Evolutionary conservation across 2,113 vertebrate genomes (phyloP), one percentile per base, ranked within the genome.

Genomic region (Stigmatopora argus): DNA sequence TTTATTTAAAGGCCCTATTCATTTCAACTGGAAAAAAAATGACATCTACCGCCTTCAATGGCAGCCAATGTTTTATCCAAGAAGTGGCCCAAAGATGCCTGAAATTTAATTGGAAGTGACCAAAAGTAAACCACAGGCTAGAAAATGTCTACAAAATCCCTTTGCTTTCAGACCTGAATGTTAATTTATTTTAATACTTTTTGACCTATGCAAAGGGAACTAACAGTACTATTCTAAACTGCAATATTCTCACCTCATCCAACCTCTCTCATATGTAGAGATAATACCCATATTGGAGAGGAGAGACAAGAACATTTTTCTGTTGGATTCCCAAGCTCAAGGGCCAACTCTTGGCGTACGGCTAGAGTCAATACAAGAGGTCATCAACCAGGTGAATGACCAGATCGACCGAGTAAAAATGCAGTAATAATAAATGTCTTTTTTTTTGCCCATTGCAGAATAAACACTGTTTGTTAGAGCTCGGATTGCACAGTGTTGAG

Each of bases 381-480:
- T 90, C 63, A 87, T 92, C 51, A 80, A 76, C 69, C 89, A 91
- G 83, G 90, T 91, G 69, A 63, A 41, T 41, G 9, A 41, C 38
- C 38, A 41, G 38, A 10, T 41, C 38, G 5, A 8, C 9, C 26
- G 26, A 21, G 3, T 48, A 26, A 14, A 53, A 58, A 7, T 10
- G 4, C 8, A 5, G 18, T 9, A 0, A n/a, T 41, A 14, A 1
- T 19, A n/a, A 52, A 61, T 51, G 48, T 23, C 14, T 2, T 10
- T 11, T 11, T 72, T 38, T 81, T 2, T 75, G 31, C 67, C 14
- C 74, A 38, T 67, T 26, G 17, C 75, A 92, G 90, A 89, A 88
- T 65, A 90, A 83, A 60, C 89, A 92, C 76, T 91, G 91, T 70
- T 80, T 92, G 47, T 77, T 92, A 58, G 88, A 90, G 72, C 71